Conservation (phyloP, 2,888 invertebrate genomes). For the Nemoura dubitans region DNA sequence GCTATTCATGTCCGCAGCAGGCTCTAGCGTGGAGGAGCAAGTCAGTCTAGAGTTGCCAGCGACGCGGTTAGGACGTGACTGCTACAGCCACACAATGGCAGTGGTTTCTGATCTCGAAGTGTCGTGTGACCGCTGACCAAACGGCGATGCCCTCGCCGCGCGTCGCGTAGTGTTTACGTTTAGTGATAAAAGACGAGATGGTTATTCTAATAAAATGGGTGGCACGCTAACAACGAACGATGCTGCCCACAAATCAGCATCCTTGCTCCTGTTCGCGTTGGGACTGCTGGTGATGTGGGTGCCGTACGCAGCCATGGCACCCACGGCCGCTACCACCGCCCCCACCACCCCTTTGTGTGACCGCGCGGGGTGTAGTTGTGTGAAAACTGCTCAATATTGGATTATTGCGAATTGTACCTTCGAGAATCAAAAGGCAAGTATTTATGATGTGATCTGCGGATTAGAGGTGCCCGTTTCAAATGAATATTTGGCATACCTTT, state of each 20-base stretch:
- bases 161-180: neutral
- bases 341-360: constrained; percentile 36
- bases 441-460: constrained; percentile 35
- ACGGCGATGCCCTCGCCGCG: neutral
- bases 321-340: too few relatives aligned
- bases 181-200: constrained; percentile 41
- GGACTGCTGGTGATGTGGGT: constrained; percentile 41
- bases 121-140: neutral
- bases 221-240: constrained; percentile 45
- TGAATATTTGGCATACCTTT: too few relatives aligned
- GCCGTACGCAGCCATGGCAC: constrained; percentile 28
- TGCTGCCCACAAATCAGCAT: constrained; percentile 40
- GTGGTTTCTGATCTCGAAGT: constrained; percentile 9
- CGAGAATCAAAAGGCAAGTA: constrained; percentile 68
- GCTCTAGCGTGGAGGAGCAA: neutral
- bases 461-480: too few relatives aligned
- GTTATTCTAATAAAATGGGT: constrained; percentile 45
- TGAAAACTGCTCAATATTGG: constrained; percentile 68
- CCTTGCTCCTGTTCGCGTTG: constrained; percentile 7
- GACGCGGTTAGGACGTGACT: constrained; percentile 13
- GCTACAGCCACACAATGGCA: neutral
- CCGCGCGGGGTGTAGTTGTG: constrained; percentile 67
- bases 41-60: constrained; percentile 25
- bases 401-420: constrained; percentile 72
- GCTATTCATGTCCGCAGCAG: neutral